These are phyloP conservation scores for Scaptomyza tumidula DNA, from an alignment of 2,888 invertebrate genomes.

Conservation along the genomic window DNA sequence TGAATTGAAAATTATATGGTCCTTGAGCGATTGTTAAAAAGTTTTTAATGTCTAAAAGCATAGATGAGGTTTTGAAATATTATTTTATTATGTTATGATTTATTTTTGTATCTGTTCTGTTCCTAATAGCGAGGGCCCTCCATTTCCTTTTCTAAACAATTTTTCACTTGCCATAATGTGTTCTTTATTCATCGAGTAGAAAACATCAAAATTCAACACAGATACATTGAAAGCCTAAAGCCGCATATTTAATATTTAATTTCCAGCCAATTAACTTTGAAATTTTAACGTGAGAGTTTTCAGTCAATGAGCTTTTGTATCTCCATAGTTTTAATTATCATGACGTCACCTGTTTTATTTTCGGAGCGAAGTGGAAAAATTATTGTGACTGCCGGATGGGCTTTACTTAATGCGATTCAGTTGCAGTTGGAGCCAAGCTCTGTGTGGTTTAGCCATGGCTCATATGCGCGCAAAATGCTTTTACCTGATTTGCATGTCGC, in stretches of 20 bases:
- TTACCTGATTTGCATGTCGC: slow-evolving; percentile 21
- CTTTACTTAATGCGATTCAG: slow-evolving; percentile 35
- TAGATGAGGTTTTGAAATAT: not conserved
- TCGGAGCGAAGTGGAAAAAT: slow-evolving; percentile 25
- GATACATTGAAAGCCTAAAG: no score
- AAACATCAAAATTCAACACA: no score
- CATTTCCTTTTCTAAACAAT: no score
- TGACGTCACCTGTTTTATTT: slow-evolving; percentile 64
- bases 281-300: slow-evolving; percentile 63
- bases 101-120: no score
- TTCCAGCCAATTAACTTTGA: slow-evolving; percentile 15
- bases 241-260: slow-evolving; percentile 4
- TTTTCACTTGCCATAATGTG: no score
- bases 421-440: slow-evolving; percentile 51
- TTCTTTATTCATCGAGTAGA: no score
- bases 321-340: slow-evolving; percentile 58
- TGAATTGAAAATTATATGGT: no score
- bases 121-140: no score
- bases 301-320: slow-evolving; percentile 42
- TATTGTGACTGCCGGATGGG: slow-evolving; percentile 26
- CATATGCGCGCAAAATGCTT: not conserved
- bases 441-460: slow-evolving; percentile 52
- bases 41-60: no score
- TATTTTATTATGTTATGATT: no score
- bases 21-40: no score